A percentile compares a stretch with the other conserved stretches of the same genome.
Evolutionary conservation across 2,113 vertebrate species (phyloP).

Genomic region (Aix galericulata): DNA sequence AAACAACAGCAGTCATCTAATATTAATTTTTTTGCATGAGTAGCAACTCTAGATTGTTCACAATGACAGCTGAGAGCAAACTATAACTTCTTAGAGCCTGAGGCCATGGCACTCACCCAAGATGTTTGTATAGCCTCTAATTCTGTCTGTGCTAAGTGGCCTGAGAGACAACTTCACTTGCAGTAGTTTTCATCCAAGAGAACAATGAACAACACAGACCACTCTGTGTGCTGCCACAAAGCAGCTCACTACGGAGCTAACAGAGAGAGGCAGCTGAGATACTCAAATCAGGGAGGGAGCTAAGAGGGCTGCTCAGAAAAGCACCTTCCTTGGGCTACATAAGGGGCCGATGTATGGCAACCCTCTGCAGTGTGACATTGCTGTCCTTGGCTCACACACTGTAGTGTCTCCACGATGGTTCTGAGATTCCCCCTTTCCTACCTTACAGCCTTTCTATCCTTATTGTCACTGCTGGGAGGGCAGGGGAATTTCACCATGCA

Average conservation of each 20-base stretch:
- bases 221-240: fast-evolving
- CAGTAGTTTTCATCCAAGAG: background rate
- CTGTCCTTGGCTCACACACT: background rate
- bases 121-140: background rate
- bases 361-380: background rate
- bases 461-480: background rate
- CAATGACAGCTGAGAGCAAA: background rate
- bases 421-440: background rate
- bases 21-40: background rate
- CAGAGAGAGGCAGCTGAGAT: background rate
- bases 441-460: background rate
- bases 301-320: background rate
- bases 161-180: background rate
- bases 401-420: background rate
- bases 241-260: background rate
- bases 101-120: background rate
- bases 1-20: background rate
- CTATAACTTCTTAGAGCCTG: background rate
- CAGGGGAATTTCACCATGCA: background rate
- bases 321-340: background rate
- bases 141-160: background rate
- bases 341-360: background rate
- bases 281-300: background rate
- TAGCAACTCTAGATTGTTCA: background rate
- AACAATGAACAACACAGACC: background rate